Evolutionary conservation across 2,113 vertebrate species (phyloP), one percentile per base, ranked within the genome.

Genomic region (Odontophorus gujanensis): DNA sequence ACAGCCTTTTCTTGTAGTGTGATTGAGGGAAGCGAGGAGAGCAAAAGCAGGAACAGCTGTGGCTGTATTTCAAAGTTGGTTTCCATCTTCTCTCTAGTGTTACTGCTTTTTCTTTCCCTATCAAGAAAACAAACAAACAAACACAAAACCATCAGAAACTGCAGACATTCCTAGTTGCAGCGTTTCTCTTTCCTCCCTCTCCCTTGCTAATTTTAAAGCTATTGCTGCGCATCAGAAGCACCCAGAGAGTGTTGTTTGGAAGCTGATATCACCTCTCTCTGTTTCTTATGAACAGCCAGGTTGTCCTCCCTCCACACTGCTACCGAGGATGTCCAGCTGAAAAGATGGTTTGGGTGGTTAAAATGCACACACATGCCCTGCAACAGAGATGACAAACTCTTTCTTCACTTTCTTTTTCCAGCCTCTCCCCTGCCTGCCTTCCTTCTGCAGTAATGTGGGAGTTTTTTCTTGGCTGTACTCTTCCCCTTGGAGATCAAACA

Each of bases 1-100:
- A 57, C 62, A 94, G 79, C 59, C 57, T 61, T 92, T 88, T 77
- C 85, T 91, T 95, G 87, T 77, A 69, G 85, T 73, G 81, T 71
- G 87, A 92, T 83, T 92, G 92, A 95, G 65, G 47, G 82, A 91
- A 95, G 38, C 68, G 57, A 95, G 51, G 76, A 88, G 14, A 84
- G 58, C 62, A 92, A 94, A 90, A 86, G 4, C 43, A 61, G 47
- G 40, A 87, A 50, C 72, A 91, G 62, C 62, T 94, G 80, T 55
- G 53, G 65, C 63, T 92, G 7, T 65, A 88, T 96, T 96, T 94
- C 88, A 90, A 43, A 83, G 68, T 50, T 84, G 57, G 51, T 81
- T 75, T 89, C 81, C 71, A 87, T 69, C 81, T 62, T 74, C n/a
- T 67, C 82, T 57, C 40, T 81, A 36, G 6, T 1, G 2, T 86